Evolutionary conservation across 2,888 invertebrate species (phyloP), one percentile per base, ranked within the genome.

Genomic region (Philopedon plagiatum): DNA sequence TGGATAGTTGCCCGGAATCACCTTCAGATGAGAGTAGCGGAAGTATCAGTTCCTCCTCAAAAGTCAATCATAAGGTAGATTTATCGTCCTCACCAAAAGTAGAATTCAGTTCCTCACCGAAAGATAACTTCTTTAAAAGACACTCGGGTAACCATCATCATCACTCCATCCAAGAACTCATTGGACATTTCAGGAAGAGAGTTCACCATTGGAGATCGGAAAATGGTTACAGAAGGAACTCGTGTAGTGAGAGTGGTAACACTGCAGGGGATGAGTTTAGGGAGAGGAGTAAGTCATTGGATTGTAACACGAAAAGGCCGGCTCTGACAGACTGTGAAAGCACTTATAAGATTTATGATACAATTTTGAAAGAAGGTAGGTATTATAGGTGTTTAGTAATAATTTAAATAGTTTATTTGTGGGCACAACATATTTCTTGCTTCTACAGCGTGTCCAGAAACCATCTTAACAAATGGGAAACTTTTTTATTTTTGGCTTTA

Each of bases 321-420:
- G 85, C 89, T n/a, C 86, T 91, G n/a, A 89, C 90, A 73, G 94
- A 95, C 82, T 94, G 94, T 82, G 94, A 92, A 61, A 90, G 93
- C 7, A 94, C 94, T 4, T 95, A 95, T 82, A 89, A 91, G 82
- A 94, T 95, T 80, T 95, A 91, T 84, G 94, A 95, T 77, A 88
- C 90, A 77, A 95, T 95, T 81, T 87, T 95, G 18, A 88, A 87
- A 85, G 91, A 93, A 91, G 92, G 92, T 92, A 83, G 64, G 78
- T 41, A 51, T 5, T 23, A 39, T 4, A 5, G 3, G 15, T 15
- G 5, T 37, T 8, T 37, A 37, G 3, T 26, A 26, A 7, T 26
- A 26, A 7, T 5, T 26, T 26, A n/a, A n/a, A n/a, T n/a, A n/a
- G n/a, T n/a, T n/a, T n/a, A n/a, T n/a, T n/a, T n/a, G n/a, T n/a